These are phyloP conservation scores for Zosterops borbonicus DNA, from an alignment of 2,113 vertebrate genomes.

Conservation along the genomic window DNA sequence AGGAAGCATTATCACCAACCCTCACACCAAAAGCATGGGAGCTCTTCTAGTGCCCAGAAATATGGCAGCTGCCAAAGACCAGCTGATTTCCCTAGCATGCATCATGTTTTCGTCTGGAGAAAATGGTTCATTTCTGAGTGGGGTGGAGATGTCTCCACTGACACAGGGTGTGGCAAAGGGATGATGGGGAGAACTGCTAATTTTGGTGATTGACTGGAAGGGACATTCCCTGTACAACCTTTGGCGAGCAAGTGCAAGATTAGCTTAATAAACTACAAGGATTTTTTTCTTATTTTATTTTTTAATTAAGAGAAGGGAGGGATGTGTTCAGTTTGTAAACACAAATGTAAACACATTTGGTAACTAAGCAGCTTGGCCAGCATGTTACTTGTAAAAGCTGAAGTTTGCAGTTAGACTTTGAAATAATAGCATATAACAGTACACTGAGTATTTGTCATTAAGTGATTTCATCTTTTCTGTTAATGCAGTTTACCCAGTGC, in stretches of 20 bases:
- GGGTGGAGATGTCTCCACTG: constrained; percentile 24
- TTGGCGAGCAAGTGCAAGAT: not conserved
- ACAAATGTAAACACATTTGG: constrained; percentile 47
- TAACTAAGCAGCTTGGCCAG: constrained; percentile 56
- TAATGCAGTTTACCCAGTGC: not conserved
- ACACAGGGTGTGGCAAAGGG: not conserved
- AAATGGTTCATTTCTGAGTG: not conserved
- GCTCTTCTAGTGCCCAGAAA: not conserved
- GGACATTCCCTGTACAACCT: not conserved
- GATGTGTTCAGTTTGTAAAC: constrained; percentile 51
- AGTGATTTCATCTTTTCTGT: constrained; percentile 39
- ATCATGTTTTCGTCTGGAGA: not conserved
- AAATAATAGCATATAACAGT: constrained; percentile 33
- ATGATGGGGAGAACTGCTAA: not conserved
- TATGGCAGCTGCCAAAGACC: not conserved
- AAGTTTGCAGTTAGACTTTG: constrained; percentile 15
- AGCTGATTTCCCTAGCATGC: not conserved
- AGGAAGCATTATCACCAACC: not conserved
- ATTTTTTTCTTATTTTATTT: not conserved
- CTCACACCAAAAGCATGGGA: not conserved
- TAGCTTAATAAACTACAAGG: not conserved
- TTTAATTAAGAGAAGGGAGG: constrained; percentile 4
- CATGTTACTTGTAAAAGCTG: constrained; percentile 12
- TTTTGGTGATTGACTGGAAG: not conserved
- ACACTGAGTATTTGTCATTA: constrained; percentile 22